Percentiles rank a stretch among this genome's conserved stretches.
Evolutionary conservation across 2,113 vertebrate genomes (phyloP).

Genomic region (Syngnathus floridae): DNA sequence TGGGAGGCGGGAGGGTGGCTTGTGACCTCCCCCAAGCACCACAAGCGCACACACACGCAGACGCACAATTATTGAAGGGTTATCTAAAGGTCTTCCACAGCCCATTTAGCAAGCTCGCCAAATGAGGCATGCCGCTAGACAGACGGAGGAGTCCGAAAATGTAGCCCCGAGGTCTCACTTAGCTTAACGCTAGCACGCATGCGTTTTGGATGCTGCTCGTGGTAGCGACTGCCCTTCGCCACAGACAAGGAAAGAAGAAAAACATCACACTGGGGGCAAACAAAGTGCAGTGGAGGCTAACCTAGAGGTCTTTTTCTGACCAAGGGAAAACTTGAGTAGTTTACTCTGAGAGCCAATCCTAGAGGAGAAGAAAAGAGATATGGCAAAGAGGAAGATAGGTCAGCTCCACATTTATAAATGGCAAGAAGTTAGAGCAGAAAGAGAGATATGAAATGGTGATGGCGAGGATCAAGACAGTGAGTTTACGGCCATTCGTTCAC

Average conservation of each 20-base stretch:
- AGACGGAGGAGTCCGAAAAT: slow-evolving; percentile 27
- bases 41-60: slow-evolving; percentile 19
- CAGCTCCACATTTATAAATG: slow-evolving; percentile 40
- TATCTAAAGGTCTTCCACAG: slow-evolving; percentile 68
- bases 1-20: not conserved
- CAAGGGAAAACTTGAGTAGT: slow-evolving; percentile 95
- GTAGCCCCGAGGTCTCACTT: slow-evolving; percentile 24
- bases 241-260: slow-evolving; percentile 30
- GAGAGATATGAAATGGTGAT: slow-evolving; percentile 38
- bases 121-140: slow-evolving; percentile 54
- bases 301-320: slow-evolving; percentile 98
- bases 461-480: slow-evolving; percentile 21
- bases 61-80: slow-evolving; percentile 47
- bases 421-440: slow-evolving; percentile 41
- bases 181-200: slow-evolving; percentile 42
- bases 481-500: not conserved
- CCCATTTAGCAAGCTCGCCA: slow-evolving; percentile 57
- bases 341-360: slow-evolving; percentile 94
- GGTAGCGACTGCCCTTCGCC: slow-evolving; percentile 56
- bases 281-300: slow-evolving; percentile 68
- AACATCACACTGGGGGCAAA: slow-evolving; percentile 15
- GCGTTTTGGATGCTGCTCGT: slow-evolving; percentile 48
- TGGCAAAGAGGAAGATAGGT: slow-evolving; percentile 56
- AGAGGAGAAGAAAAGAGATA: slow-evolving; percentile 75
- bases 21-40: slow-evolving; percentile 6